Evolutionary conservation across 2,797 vertebrate genomes (phyloP), one percentile per base, ranked within the genome.

Genomic region (Lophius americanus): DNA sequence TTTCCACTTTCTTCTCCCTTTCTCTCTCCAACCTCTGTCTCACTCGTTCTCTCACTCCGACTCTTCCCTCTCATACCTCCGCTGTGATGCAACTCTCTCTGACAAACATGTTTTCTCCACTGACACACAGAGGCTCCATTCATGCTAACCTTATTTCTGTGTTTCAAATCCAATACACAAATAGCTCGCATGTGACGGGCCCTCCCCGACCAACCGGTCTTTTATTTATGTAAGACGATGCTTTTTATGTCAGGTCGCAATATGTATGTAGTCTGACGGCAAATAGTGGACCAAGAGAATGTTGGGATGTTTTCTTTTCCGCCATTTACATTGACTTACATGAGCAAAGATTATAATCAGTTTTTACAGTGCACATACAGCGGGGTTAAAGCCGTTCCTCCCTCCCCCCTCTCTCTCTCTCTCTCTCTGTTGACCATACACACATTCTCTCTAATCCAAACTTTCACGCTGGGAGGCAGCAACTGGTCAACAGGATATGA

Each of bases 401-500:
- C 51, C 41, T 23, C 23, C 23, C 58, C 47, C 60, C 32, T 38
- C 37, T 23, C 38, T 42, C 3, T 49, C 3, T 49, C 47, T 60
- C 10, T 39, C 56, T 49, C 38, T 44, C 12, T 41, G 3, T 14
- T 9, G 4, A 3, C 6, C 10, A 10, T 49, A 65, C 57, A 68
- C 64, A 38, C 68, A 55, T 38, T 48, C 58, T 58, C 64, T 75
- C 46, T 62, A 76, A 79, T 85, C 69, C 52, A 76, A 86, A 70
- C 61, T 47, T 84, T 81, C 78, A 74, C 12, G 35, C 52, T 64
- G 73, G 71, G 74, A 76, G 75, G 50, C 58, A 75, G 59, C 64
- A 74, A 81, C 77, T 83, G 78, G 82, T 90, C 84, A 88, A 89
- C 89, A 90, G 88, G 85, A 91, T 90, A 86, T 84, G 61, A 88